phyloP scores from a whole-genome alignment of 2,888 invertebrate species.

The Junonia oenone region DNA sequence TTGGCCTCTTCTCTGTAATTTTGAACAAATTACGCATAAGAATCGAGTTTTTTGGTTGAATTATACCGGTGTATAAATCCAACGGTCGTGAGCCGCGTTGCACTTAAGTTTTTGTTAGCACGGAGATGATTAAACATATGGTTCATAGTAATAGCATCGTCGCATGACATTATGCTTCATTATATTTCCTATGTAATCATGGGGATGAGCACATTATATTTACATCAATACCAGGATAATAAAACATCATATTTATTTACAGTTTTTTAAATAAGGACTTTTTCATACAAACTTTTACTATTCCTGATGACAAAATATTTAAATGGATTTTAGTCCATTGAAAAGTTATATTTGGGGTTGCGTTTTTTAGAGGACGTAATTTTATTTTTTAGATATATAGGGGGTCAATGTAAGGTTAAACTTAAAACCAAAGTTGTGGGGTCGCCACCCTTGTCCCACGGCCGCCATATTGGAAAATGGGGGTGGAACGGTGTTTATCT shows the following conservation, averaged over 20 bases:
- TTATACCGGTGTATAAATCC: constrained; percentile 43
- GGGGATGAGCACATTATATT: background rate
- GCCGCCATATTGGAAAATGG: no score
- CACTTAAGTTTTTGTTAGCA: constrained; percentile 25
- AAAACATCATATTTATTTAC: background rate
- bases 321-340: no score
- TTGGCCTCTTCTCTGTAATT: constrained; percentile 59
- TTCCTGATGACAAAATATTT: no score
- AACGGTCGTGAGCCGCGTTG: constrained; percentile 29
- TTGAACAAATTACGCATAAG: constrained; percentile 56
- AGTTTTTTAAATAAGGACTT: no score
- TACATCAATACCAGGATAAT: background rate
- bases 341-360: no score
- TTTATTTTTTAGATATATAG: no score
- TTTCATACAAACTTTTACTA: no score
- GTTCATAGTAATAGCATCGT: constrained; percentile 10
- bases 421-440: no score
- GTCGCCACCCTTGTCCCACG: no score
- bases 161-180: constrained; percentile 2
- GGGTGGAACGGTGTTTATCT: no score
- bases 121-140: constrained; percentile 22
- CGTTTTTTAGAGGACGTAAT: no score
- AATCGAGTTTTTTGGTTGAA: constrained; percentile 46
- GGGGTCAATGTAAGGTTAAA: no score
- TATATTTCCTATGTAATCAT: background rate